Evolutionary conservation across 1,140 invertebrate species (phyloP).

Genomic region (Lepidurus packardi): DNA sequence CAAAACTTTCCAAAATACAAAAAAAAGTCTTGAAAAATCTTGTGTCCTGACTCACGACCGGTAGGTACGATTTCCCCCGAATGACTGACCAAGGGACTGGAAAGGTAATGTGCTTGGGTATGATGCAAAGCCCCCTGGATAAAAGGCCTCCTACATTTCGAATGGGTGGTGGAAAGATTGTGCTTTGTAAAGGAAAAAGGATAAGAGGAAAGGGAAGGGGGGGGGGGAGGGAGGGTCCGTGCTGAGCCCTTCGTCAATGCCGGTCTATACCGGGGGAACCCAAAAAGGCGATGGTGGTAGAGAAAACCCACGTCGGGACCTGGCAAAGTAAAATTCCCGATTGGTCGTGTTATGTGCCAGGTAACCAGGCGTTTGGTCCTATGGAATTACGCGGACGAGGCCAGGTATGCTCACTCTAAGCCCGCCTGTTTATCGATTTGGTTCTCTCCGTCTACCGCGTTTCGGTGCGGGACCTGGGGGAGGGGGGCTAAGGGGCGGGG

Average conservation of each 20-base stretch:
- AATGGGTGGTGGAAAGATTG: not conserved
- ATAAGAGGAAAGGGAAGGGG: not conserved
- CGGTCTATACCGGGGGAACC: not conserved
- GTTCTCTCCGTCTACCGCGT: not conserved
- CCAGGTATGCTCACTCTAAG: not conserved
- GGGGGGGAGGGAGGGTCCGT: not conserved
- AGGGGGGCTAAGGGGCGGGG: not conserved
- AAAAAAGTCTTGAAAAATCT: not conserved
- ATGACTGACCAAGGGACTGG: conserved; percentile 17
- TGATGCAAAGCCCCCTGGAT: not conserved
- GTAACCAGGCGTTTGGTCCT: not conserved
- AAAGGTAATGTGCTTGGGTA: conserved; percentile 15
- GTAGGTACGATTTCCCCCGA: not conserved
- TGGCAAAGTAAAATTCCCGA: not conserved
- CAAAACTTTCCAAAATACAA: no score
- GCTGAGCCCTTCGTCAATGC: not conserved
- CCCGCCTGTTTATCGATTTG: conserved; percentile 11
- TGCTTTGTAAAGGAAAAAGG: not conserved
- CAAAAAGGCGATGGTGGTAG: conserved; percentile 8
- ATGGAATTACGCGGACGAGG: conserved; percentile 3
- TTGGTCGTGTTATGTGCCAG: conserved; percentile 10
- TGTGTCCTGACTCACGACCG: not conserved
- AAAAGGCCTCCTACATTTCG: not conserved
- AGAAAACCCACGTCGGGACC: not conserved
- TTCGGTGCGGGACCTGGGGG: not conserved